Conservation (phyloP, 1,140 invertebrate genomes). For the Chionoecetes opilio region DNA sequence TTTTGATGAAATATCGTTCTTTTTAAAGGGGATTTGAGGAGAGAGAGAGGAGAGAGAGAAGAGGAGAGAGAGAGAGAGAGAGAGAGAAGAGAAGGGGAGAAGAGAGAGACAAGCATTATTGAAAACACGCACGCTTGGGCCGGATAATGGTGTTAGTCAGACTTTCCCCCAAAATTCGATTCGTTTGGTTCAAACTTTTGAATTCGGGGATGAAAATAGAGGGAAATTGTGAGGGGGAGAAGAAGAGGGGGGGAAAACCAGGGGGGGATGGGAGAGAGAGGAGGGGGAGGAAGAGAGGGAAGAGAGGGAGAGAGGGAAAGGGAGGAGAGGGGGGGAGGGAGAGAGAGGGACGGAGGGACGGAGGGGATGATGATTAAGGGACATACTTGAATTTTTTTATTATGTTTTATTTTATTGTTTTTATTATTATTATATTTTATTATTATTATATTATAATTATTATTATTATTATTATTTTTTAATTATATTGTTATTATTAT, state of each 20-base stretch:
- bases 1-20: background rate
- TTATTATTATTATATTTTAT: no score
- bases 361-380: no score
- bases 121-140: slow-evolving; percentile 65
- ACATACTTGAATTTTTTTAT: no score
- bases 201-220: slow-evolving; percentile 67
- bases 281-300: background rate
- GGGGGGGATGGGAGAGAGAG: no score
- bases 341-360: no score
- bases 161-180: slow-evolving; percentile 57
- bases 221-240: slow-evolving; percentile 40
- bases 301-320: background rate
- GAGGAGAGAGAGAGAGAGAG: background rate
- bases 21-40: background rate
- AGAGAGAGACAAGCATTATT: slow-evolving; percentile 43
- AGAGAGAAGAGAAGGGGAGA: no score
- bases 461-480: no score
- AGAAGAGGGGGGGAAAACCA: background rate
- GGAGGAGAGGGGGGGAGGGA: no score
- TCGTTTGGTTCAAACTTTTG: slow-evolving; percentile 58
- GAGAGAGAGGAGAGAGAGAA: background rate
- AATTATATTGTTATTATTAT: no score
- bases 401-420: no score
- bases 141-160: slow-evolving; percentile 67
- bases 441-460: no score